Evolutionary conservation across 2,797 vertebrate genomes (phyloP).

Genomic region (Sarcoramphus papa): DNA sequence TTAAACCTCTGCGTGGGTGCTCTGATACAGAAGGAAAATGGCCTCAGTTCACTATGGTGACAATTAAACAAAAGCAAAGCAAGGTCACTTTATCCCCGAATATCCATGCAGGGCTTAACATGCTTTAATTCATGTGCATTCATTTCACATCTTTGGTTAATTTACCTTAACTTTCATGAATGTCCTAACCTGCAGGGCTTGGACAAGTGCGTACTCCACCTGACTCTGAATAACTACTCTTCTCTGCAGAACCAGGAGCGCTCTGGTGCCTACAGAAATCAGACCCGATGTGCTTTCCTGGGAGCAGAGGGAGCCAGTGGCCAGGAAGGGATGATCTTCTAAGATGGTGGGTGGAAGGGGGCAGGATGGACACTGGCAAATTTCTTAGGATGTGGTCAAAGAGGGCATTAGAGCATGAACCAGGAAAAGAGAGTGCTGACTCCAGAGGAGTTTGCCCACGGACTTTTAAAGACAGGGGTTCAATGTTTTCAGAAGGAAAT

Average conservation of each 20-base stretch:
- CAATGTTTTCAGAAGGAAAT: neutral
- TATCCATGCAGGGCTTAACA: neutral
- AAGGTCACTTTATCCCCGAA: neutral
- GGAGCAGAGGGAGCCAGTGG: neutral
- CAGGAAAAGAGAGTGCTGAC: neutral
- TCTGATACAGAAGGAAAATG: neutral
- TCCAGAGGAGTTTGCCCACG: neutral
- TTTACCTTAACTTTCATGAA: neutral
- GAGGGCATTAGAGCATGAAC: neutral
- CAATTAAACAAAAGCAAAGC: neutral
- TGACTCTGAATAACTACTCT: neutral
- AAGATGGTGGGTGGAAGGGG: neutral
- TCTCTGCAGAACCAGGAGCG: neutral
- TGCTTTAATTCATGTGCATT: neutral
- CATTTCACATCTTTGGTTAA: neutral
- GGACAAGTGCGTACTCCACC: neutral
- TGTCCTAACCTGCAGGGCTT: neutral
- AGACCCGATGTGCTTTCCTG: neutral
- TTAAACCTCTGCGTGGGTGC: neutral
- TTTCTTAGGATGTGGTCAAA: neutral
- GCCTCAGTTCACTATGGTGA: neutral
- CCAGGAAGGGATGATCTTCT: neutral
- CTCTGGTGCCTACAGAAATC: neutral
- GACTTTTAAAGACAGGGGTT: neutral
- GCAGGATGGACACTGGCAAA: neutral